phyloP scores from a whole-genome alignment of 2,888 invertebrate genomes.

The Ophion obscuratus region DNA sequence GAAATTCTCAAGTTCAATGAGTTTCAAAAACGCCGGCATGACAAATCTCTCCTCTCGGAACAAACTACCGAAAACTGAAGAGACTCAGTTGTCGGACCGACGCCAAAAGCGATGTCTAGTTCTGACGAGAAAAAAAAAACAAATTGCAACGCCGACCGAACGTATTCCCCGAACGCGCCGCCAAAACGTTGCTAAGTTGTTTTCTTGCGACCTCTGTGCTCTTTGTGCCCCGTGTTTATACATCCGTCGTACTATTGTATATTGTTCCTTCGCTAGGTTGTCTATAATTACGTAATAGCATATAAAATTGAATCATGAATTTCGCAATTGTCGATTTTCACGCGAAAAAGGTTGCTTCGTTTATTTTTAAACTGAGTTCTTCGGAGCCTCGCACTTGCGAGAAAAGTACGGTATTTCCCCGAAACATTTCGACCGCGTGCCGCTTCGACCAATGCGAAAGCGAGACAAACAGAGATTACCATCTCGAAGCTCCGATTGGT shows the following conservation, averaged over 20 bases:
- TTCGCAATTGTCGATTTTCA: not conserved
- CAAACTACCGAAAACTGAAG: not conserved
- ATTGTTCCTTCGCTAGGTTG: not conserved
- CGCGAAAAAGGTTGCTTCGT: not conserved
- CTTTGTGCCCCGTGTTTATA: not conserved
- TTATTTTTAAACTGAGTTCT: not conserved
- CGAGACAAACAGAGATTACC: not conserved
- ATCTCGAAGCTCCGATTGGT: constrained; percentile 1
- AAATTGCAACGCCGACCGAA: not conserved
- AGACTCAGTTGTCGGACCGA: not conserved
- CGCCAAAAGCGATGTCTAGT: not conserved
- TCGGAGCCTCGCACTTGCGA: constrained; percentile 1
- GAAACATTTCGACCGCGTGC: not conserved
- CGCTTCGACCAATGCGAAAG: constrained; percentile 8
- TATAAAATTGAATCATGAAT: not conserved
- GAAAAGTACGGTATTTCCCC: constrained; percentile 30
- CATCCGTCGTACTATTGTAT: not conserved
- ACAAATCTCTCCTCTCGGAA: not conserved
- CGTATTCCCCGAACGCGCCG: not conserved
- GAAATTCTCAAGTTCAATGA: constrained; percentile 99
- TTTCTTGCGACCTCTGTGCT: not conserved
- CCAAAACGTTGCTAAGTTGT: not conserved
- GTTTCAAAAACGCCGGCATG: constrained; percentile 94
- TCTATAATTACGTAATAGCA: not conserved
- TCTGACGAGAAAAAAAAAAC: constrained; percentile 3